Conservation (phyloP, 2,888 invertebrate genomes). For the Rhyacophila evoluta region DNA sequence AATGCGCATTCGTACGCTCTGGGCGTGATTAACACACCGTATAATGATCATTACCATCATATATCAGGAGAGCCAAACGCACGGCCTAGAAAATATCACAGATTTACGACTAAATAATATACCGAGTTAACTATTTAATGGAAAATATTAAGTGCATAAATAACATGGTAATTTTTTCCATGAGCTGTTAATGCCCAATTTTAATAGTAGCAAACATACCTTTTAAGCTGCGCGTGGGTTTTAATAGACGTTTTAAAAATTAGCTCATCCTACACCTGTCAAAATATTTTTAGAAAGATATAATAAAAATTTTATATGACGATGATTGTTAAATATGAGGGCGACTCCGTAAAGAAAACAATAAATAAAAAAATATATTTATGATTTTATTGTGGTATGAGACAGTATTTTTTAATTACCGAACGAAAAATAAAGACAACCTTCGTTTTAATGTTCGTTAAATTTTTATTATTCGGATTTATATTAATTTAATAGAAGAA, state of each 20-base stretch:
- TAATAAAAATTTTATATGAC: neutral
- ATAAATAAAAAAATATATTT: too few relatives aligned
- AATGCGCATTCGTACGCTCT: neutral
- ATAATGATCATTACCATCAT: constrained; percentile 13
- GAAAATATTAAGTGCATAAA: constrained; percentile 7
- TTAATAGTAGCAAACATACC: neutral
- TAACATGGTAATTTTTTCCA: neutral
- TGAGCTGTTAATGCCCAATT: neutral
- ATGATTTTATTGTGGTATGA: too few relatives aligned
- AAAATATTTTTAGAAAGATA: neutral
- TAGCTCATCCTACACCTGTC: constrained; percentile 10
- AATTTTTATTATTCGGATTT: too few relatives aligned
- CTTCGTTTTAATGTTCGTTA: too few relatives aligned
- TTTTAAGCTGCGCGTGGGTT: neutral
- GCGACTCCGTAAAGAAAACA: neutral
- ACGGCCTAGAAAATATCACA: constrained; percentile 9
- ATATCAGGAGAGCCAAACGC: neutral
- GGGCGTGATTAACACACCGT: constrained; percentile 16
- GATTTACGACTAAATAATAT: constrained; percentile 21
- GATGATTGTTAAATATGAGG: neutral
- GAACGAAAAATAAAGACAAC: too few relatives aligned
- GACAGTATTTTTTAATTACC: too few relatives aligned
- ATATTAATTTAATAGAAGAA: too few relatives aligned
- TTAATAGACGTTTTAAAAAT: neutral
- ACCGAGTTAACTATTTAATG: constrained; percentile 3